Conservation (phyloP, 2,113 vertebrate species). For the Capreolus pygargus region DNA sequence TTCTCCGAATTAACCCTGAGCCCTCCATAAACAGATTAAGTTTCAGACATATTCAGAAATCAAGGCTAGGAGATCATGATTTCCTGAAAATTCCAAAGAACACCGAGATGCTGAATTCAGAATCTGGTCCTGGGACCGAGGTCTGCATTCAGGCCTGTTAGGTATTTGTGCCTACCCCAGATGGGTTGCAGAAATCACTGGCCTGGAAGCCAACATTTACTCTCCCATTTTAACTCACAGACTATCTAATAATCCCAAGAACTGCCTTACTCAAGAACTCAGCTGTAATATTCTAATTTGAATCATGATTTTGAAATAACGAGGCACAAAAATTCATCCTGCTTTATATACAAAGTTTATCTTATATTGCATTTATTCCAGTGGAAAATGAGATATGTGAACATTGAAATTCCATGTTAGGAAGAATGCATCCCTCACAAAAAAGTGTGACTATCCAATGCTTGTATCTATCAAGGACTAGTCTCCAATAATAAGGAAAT, state of each 20-base stretch:
- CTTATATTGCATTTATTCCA: neutral
- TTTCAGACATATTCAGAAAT: constrained; percentile 12
- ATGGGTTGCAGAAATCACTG: neutral
- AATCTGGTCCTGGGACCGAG: neutral
- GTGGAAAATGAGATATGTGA: neutral
- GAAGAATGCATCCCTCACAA: neutral
- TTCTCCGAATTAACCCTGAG: neutral
- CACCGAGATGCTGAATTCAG: neutral
- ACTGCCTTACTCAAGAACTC: neutral
- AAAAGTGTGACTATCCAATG: neutral
- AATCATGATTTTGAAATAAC: constrained; percentile 14
- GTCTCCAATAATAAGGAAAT: neutral
- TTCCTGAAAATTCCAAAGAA: neutral
- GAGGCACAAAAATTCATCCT: neutral
- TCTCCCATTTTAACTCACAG: neutral
- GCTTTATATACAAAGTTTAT: neutral
- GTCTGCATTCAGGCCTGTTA: neutral
- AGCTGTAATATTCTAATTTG: neutral
- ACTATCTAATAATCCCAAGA: neutral
- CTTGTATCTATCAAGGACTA: neutral
- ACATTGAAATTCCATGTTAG: neutral
- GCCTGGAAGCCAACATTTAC: neutral
- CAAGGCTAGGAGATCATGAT: neutral
- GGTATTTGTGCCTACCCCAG: neutral
- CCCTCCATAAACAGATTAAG: neutral